Evolutionary conservation across 2,797 vertebrate genomes (phyloP).

Genomic region (Mastacembelus armatus): DNA sequence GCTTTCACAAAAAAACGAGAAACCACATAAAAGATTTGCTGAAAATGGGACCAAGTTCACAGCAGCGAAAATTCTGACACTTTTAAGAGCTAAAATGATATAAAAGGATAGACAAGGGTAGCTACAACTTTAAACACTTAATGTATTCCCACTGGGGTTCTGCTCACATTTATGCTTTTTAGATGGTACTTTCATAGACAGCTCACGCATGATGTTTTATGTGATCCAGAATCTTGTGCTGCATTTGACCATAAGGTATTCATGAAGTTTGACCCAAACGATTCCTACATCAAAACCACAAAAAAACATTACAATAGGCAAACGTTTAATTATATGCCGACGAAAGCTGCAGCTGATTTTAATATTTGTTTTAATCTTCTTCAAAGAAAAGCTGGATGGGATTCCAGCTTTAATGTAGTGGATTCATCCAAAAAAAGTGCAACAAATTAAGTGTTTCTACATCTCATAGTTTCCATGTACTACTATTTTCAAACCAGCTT

Average conservation of each 20-base stretch:
- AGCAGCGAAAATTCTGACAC: background rate
- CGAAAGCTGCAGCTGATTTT: slow-evolving; percentile 20
- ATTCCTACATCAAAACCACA: background rate
- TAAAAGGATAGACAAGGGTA: background rate
- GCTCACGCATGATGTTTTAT: too few relatives aligned
- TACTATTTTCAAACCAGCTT: background rate
- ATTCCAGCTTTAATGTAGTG: slow-evolving; percentile 16
- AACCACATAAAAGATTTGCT: slow-evolving; percentile 31
- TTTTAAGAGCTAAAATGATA: slow-evolving; percentile 5
- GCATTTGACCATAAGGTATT: slow-evolving; percentile 4
- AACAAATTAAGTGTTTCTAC: background rate
- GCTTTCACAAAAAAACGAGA: slow-evolving; percentile 46
- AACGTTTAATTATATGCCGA: slow-evolving; percentile 3
- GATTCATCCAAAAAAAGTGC: slow-evolving; percentile 13
- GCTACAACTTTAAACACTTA: background rate
- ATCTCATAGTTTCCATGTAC: slow-evolving; percentile 10
- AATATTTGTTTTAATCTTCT: slow-evolving; percentile 9
- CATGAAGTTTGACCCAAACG: background rate
- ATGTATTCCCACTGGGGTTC: background rate
- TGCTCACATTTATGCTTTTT: slow-evolving; percentile 7
- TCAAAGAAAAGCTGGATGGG: slow-evolving; percentile 14
- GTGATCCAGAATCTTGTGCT: background rate
- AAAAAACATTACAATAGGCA: background rate
- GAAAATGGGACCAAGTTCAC: slow-evolving; percentile 19
- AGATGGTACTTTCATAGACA: background rate